A percentile compares a stretch with the other conserved stretches of the same genome.
Conservation (phyloP, 2,113 vertebrate species). For the Cromileptes altivelis region DNA sequence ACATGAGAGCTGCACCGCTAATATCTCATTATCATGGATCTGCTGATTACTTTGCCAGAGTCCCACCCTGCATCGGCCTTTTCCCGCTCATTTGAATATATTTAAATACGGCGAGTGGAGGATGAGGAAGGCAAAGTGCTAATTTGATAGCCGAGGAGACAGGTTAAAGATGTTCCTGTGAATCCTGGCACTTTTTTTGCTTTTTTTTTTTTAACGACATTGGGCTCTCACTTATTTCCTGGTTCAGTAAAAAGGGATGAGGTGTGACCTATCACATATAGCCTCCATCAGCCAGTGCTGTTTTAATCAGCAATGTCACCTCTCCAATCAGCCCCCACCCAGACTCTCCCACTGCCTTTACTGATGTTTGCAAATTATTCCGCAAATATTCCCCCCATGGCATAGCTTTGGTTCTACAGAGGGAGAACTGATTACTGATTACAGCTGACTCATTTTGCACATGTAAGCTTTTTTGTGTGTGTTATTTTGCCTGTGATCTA, state of each 20-base stretch:
- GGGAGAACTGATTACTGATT: constrained; percentile 75
- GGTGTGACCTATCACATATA: constrained; percentile 51
- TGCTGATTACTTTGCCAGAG: constrained; percentile 71
- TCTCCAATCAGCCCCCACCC: constrained; percentile 42
- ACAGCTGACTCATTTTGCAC: constrained; percentile 57
- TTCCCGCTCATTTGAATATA: constrained; percentile 75
- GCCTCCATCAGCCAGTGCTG: constrained; percentile 19
- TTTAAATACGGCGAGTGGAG: constrained; percentile 68
- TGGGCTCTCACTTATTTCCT: constrained; percentile 44
- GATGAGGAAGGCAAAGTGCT: constrained; percentile 43
- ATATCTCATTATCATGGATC: constrained; percentile 76
- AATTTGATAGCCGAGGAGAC: constrained; percentile 64
- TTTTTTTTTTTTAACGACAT: constrained; percentile 6
- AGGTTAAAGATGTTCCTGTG: constrained; percentile 67
- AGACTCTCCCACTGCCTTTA: background rate
- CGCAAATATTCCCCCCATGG: constrained; percentile 62
- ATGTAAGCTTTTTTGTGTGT: constrained; percentile 47
- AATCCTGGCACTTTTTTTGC: constrained; percentile 11
- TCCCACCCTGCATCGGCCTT: constrained; percentile 61
- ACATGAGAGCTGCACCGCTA: constrained; percentile 50
- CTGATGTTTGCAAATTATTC: constrained; percentile 64
- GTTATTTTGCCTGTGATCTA: constrained; percentile 58
- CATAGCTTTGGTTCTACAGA: constrained; percentile 31
- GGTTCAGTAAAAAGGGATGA: constrained; percentile 47
- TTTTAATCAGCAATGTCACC: constrained; percentile 65